Conservation (phyloP, 2,888 invertebrate genomes). For the Eucera pruinosa region DNA sequence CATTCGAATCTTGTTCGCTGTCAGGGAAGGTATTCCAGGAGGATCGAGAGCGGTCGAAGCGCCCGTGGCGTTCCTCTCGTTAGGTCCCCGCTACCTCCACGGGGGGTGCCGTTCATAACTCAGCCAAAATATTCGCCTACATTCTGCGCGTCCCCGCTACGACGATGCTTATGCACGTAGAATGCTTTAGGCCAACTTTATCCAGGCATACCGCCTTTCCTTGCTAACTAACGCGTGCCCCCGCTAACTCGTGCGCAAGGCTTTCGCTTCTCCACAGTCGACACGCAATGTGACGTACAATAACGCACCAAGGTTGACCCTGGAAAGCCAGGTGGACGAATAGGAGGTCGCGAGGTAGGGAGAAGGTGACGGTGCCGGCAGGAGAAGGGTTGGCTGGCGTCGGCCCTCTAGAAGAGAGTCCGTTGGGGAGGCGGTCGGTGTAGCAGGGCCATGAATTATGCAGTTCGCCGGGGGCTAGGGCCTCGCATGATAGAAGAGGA, state of each 20-base stretch:
- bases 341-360: conserved; percentile 51
- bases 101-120: conserved; percentile 75
- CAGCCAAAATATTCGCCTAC: conserved; percentile 81
- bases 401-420: conserved; percentile 69
- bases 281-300: conserved; percentile 60
- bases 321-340: conserved; percentile 51
- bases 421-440: conserved; percentile 69
- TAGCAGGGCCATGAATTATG: conserved; percentile 83
- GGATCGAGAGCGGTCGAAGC: conserved; percentile 65
- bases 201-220: conserved; percentile 44
- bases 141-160: conserved; percentile 69
- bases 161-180: conserved; percentile 30
- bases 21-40: conserved; percentile 55
- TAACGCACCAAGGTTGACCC: conserved; percentile 68
- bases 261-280: neutral
- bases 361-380: conserved; percentile 52
- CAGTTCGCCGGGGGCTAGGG: conserved; percentile 81
- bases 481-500: conserved; percentile 65
- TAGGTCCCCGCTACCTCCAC: conserved; percentile 58
- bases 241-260: neutral
- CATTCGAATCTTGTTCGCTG: conserved; percentile 66
- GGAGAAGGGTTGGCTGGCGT: conserved; percentile 57
- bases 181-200: conserved; percentile 72
- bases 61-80: conserved; percentile 63
- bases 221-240: conserved; percentile 5